Base-by-base conservation (phyloP, 1,140 invertebrate species). In the Acyrthosiphon pisum region DNA sequence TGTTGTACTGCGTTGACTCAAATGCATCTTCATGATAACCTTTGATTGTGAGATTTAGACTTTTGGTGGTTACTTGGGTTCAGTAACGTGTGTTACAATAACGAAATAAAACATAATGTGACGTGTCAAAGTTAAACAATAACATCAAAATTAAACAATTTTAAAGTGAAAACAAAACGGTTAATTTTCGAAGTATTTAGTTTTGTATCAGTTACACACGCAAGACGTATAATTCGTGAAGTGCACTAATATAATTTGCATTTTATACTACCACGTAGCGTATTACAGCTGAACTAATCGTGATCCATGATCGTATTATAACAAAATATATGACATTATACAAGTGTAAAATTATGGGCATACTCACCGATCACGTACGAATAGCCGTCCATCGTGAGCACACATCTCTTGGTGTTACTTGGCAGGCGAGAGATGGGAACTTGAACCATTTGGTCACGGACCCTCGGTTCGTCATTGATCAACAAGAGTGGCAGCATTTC, bases 281-380 rank as follows among this genome's bases (percentile, higher is more conserved):
- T 76, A n/a, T n/a, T 18, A 18, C 50, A 76, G 56, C 14, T 20
- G 30, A 76, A 76, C 60, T n/a, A 68, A 68, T 14, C 30, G 4
- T 18, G 60, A 76, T 4, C 41, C 41, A 41, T n/a, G 18, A 76
- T 30, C 9, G 6, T 26, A 26, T 26, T 26, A 56, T 30, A 60
- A 11, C 9, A 60, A 6, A n/a, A 1, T 76, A 68, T n/a, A 76
- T 35, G n/a, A 18, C 11, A n/a, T 76, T n/a, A 41, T 76, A 18
- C 6, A 14, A 76, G n/a, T 76, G 14, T 76, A 4, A 76, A 35
- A n/a, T n/a, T 4, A n/a, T n/a, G 3, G 23, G 0, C 6, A 37
- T 26, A 92, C 97, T 97, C 95, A 97, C 97, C 97, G 96, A 97
- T 97, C 94, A 97, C 97, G 95, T 97, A 97, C 93, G 96, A 97